Conservation (phyloP, 2,113 vertebrate genomes). For the Rhynchomys soricoides region DNA sequence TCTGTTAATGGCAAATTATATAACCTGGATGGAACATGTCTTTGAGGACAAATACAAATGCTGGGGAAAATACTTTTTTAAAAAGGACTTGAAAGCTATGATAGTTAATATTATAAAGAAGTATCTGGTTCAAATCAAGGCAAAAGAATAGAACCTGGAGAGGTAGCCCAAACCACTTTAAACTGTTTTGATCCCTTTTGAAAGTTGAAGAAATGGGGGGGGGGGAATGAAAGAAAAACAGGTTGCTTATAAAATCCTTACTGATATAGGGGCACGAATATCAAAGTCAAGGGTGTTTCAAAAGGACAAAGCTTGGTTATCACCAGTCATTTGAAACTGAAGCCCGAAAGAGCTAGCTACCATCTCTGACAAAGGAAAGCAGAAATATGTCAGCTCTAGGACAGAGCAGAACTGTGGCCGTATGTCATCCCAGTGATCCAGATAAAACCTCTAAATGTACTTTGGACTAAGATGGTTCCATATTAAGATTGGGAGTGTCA, state of each 20-base stretch:
- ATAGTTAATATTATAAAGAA: constrained; percentile 59
- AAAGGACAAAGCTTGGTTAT: constrained; percentile 31
- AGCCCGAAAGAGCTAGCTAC: constrained; percentile 40
- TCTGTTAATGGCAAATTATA: constrained; percentile 54
- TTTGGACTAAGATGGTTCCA: background rate
- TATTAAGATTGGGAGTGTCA: background rate
- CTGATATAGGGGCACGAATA: constrained; percentile 31
- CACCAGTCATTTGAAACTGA: constrained; percentile 11
- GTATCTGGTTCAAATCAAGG: constrained; percentile 57
- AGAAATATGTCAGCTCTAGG: constrained; percentile 13
- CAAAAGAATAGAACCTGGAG: constrained; percentile 48
- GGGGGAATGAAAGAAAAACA: background rate
- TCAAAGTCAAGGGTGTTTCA: constrained; percentile 62
- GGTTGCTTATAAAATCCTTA: constrained; percentile 57
- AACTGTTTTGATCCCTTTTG: constrained; percentile 50
- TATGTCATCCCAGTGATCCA: background rate
- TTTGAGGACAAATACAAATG: constrained; percentile 66
- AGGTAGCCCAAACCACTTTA: constrained; percentile 34
- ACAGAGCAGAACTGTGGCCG: constrained; percentile 32
- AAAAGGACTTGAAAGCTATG: constrained; percentile 26
- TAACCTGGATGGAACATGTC: constrained; percentile 53
- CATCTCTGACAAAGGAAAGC: constrained; percentile 24
- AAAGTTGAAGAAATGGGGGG: constrained; percentile 19
- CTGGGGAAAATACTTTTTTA: constrained; percentile 41
- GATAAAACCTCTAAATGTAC: constrained; percentile 27